Percentiles rank a stretch among this genome's conserved stretches.
These are phyloP conservation scores for Chloroclystis v-ata DNA, from an alignment of 2,888 invertebrate species.

Conservation along the genomic window DNA sequence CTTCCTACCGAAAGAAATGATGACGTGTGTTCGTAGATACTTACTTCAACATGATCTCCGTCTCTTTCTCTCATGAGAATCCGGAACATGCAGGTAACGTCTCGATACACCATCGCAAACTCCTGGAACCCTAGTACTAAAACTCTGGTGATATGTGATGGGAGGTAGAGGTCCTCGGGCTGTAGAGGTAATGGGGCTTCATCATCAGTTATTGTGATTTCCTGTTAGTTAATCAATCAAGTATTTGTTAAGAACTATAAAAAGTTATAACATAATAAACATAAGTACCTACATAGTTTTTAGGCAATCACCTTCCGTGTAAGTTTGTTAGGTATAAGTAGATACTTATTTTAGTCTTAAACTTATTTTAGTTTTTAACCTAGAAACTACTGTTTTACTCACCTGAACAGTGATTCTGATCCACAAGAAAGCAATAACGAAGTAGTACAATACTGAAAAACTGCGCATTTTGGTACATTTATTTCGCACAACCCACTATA, in stretches of 20 bases:
- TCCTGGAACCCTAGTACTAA: constrained; percentile 43
- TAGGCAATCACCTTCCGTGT: too few relatives aligned
- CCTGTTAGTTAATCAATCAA: not conserved
- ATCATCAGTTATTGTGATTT: not conserved
- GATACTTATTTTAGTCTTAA: too few relatives aligned
- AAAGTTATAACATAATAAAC: too few relatives aligned
- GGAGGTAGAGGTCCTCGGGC: constrained; percentile 37
- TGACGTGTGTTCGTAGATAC: too few relatives aligned
- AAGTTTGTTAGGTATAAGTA: too few relatives aligned
- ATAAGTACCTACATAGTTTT: too few relatives aligned
- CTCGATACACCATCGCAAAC: constrained; percentile 43
- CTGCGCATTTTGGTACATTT: not conserved
- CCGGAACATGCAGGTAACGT: constrained; percentile 46
- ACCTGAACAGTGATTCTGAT: constrained; percentile 3
- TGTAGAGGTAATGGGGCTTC: constrained; percentile 44
- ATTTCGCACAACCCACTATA: not conserved
- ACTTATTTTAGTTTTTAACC: too few relatives aligned
- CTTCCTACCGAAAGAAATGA: too few relatives aligned
- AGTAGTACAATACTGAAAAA: not conserved
- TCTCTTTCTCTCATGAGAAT: constrained; percentile 35
- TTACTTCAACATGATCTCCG: constrained; percentile 35
- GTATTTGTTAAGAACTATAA: too few relatives aligned
- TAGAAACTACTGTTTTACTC: too few relatives aligned
- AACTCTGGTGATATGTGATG: constrained; percentile 39
- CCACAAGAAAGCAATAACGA: not conserved